Evolutionary conservation across 2,797 vertebrate species (phyloP).

Genomic region (Notamacropus eugenii): DNA sequence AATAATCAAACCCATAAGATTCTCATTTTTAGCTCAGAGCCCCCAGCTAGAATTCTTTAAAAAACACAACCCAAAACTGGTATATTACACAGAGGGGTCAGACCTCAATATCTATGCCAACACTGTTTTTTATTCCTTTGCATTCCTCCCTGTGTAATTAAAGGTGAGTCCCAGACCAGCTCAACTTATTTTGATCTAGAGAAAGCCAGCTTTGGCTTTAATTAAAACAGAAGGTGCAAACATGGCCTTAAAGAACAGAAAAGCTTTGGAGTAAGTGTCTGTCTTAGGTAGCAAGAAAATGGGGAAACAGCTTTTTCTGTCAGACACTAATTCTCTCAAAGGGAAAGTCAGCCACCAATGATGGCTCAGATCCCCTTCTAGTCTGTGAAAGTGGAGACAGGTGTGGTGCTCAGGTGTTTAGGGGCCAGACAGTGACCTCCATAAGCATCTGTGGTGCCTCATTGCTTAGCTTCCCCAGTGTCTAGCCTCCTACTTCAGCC

Average conservation of each 20-base stretch:
- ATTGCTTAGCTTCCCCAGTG: not conserved
- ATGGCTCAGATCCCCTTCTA: not conserved
- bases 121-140: not conserved
- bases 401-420: not conserved
- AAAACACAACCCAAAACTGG: not conserved
- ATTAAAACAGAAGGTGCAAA: not conserved
- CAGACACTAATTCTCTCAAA: not conserved
- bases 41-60: not conserved
- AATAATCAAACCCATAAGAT: not conserved
- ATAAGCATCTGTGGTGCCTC: not conserved
- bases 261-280: not conserved
- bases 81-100: not conserved
- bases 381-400: not conserved
- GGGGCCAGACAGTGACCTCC: not conserved
- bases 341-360: not conserved
- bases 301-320: not conserved
- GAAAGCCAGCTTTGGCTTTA: not conserved
- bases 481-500: not conserved
- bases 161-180: not conserved
- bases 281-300: not conserved
- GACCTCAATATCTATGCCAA: not conserved
- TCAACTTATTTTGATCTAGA: not conserved
- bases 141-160: not conserved
- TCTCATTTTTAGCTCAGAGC: not conserved
- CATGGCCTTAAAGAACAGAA: not conserved